phyloP scores from a whole-genome alignment of 2,797 vertebrate species.

The Huso huso region DNA sequence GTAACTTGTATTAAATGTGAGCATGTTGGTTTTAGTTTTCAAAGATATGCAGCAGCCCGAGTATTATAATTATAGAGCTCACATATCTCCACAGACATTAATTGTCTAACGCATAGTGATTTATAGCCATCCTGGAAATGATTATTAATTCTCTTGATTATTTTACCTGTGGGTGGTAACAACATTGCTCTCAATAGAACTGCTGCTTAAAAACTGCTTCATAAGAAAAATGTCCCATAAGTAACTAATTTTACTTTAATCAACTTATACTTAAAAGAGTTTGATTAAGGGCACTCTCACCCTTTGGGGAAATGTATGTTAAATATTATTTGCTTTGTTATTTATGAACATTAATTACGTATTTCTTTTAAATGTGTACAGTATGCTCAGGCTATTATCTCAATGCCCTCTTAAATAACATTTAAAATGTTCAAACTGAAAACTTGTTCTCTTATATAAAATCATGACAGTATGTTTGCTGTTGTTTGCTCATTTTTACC shows the following conservation, averaged over 20 bases:
- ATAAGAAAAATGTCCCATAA: constrained; percentile 76
- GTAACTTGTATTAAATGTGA: constrained; percentile 34
- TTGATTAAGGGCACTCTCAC: constrained; percentile 71
- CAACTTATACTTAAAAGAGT: constrained; percentile 80
- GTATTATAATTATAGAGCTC: constrained; percentile 81
- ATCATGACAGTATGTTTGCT: no score
- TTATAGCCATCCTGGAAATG: constrained; percentile 83
- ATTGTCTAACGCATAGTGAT: constrained; percentile 92
- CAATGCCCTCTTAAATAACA: no score
- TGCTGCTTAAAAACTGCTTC: constrained; percentile 68
- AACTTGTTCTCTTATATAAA: neutral
- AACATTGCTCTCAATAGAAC: constrained; percentile 67
- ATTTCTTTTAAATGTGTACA: constrained; percentile 44
- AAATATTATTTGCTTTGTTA: constrained; percentile 73
- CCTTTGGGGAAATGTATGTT: constrained; percentile 70
- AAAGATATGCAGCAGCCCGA: constrained; percentile 68
- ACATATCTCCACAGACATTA: constrained; percentile 81
- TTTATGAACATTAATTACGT: constrained; percentile 76
- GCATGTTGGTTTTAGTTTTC: constrained; percentile 65
- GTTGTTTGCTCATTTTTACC: no score
- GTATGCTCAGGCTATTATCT: no score
- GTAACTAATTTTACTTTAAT: constrained; percentile 88
- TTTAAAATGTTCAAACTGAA: no score
- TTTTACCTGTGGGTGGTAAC: constrained; percentile 87
- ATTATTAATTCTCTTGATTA: constrained; percentile 97